Percentiles rank a stretch among this genome's conserved stretches.
Conservation (phyloP, 2,113 vertebrate genomes). For the Pseudorasbora parva region DNA sequence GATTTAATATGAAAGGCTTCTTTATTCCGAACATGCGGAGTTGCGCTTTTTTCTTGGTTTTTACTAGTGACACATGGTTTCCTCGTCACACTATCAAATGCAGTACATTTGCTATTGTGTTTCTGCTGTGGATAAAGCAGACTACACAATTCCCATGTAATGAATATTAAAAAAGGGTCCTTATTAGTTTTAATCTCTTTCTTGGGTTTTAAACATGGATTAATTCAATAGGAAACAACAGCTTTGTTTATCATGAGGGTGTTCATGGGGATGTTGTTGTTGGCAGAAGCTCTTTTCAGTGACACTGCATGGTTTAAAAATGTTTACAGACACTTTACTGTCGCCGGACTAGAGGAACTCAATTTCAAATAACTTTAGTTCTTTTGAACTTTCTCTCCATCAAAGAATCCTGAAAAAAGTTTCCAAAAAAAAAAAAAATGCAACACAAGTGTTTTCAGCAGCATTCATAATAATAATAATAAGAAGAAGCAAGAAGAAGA, state of each 20-base stretch:
- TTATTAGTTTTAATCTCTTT: constrained; percentile 28
- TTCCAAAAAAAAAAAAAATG: too few species aligned
- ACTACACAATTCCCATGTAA: constrained; percentile 6
- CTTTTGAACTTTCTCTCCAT: too few species aligned
- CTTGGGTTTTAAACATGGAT: constrained; percentile 32
- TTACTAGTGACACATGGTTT: constrained; percentile 9
- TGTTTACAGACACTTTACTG: constrained; percentile 34
- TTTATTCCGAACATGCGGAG: not conserved
- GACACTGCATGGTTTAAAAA: not conserved
- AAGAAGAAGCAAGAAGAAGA: too few species aligned
- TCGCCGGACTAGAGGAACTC: not conserved
- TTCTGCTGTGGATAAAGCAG: constrained; percentile 20
- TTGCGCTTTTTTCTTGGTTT: not conserved
- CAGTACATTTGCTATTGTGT: constrained; percentile 30
- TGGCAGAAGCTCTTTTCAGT: constrained; percentile 1
- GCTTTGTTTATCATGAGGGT: not conserved
- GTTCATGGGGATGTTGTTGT: constrained; percentile 28
- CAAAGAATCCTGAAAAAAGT: too few species aligned
- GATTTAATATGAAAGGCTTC: not conserved
- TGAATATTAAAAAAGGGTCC: constrained; percentile 44
- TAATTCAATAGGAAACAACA: constrained; percentile 22
- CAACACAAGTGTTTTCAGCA: too few species aligned
- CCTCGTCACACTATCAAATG: not conserved
- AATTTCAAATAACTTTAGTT: too few species aligned
- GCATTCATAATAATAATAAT: too few species aligned